phyloP scores from a whole-genome alignment of 1,140 invertebrate species.

The Drosophila athabasca region DNA sequence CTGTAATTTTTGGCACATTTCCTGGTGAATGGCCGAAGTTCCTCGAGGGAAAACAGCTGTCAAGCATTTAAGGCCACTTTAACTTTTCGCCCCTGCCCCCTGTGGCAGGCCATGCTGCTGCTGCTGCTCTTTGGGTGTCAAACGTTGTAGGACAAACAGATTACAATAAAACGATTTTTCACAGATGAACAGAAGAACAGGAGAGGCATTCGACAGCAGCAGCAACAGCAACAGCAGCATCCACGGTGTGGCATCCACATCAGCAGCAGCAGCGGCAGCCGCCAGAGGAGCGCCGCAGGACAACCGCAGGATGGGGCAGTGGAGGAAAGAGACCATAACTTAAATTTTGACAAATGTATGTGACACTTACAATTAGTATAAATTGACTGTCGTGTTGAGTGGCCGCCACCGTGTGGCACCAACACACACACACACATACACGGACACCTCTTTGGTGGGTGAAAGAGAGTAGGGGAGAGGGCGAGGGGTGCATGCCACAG shows the following conservation, averaged over 20 bases:
- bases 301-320: constrained; percentile 34
- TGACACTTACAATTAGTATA: constrained; percentile 82
- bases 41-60: constrained; percentile 37
- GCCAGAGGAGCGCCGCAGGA: constrained; percentile 51
- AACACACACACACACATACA: constrained; percentile 26
- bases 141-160: constrained; percentile 66
- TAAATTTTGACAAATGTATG: constrained; percentile 81
- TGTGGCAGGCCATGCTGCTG: neutral
- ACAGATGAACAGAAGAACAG: constrained; percentile 45
- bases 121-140: constrained; percentile 46
- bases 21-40: constrained; percentile 46
- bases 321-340: constrained; percentile 63
- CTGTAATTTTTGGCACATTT: constrained; percentile 63
- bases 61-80: constrained; percentile 43
- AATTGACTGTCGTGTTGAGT: constrained; percentile 81
- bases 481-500: neutral
- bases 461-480: neutral
- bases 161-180: constrained; percentile 79
- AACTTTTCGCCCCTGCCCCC: neutral
- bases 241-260: constrained; percentile 16
- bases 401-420: constrained; percentile 43
- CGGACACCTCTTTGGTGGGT: constrained; percentile 17
- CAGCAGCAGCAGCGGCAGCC: constrained; percentile 28
- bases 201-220: constrained; percentile 12
- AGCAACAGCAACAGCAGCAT: constrained; percentile 27